Conservation (phyloP, 2,888 invertebrate species). For the Spilarctia lutea region DNA sequence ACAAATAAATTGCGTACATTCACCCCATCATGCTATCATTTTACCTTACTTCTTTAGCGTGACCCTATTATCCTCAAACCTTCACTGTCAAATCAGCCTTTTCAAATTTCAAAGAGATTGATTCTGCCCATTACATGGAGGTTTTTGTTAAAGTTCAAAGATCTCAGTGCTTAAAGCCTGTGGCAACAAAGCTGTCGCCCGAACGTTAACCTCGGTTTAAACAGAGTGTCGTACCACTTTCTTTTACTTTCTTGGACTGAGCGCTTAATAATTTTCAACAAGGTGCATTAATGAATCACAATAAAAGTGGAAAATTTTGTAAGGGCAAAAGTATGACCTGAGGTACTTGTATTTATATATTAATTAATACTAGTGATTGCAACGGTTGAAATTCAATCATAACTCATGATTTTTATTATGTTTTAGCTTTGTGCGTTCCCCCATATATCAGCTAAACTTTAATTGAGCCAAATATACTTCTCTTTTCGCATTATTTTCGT, state of each 20-base stretch:
- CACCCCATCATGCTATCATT: neutral
- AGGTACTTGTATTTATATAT: neutral
- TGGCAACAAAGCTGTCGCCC: neutral
- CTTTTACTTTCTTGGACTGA: neutral
- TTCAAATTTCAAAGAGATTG: slow-evolving; percentile 23
- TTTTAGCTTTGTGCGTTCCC: too few species aligned
- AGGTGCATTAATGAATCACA: neutral
- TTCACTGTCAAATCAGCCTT: neutral
- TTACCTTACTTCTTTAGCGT: neutral
- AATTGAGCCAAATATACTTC: too few species aligned
- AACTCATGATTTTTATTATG: too few species aligned
- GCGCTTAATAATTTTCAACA: neutral
- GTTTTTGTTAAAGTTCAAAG: slow-evolving; percentile 35
- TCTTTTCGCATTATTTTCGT: too few species aligned
- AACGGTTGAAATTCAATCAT: too few species aligned
- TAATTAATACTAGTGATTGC: too few species aligned
- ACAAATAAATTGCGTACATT: neutral
- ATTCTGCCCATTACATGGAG: slow-evolving; percentile 19
- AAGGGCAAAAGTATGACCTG: neutral
- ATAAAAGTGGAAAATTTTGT: neutral
- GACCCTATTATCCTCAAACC: neutral
- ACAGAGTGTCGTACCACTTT: neutral
- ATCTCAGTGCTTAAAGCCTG: slow-evolving; percentile 2
- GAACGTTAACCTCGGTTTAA: neutral
- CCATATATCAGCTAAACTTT: too few species aligned